Conservation (phyloP, 2,113 vertebrate genomes). For the Cyprinodon brontotheroides region DNA sequence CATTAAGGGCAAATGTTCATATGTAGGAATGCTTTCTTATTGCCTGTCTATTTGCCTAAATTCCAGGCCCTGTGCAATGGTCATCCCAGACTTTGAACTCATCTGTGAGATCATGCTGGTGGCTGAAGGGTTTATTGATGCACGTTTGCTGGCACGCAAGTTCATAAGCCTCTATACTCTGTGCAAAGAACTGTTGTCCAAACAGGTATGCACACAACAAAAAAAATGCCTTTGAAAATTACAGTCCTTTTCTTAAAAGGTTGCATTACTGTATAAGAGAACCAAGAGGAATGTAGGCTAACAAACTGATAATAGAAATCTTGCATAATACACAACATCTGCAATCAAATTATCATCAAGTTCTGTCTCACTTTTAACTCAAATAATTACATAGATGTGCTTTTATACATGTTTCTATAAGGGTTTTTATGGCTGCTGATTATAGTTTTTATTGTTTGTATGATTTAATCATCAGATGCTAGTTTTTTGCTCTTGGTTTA, state of each 20-base stretch:
- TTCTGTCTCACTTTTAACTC: neutral
- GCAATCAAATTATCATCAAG: neutral
- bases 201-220: slow-evolving; percentile 71
- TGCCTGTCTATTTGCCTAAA: neutral
- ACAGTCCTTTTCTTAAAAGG: neutral
- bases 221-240: neutral
- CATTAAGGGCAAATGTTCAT: neutral
- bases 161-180: slow-evolving; percentile 83
- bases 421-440: no score
- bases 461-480: no score
- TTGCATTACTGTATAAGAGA: neutral
- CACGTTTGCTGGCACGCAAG: slow-evolving; percentile 79
- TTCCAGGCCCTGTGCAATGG: slow-evolving; percentile 76
- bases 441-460: no score
- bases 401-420: neutral
- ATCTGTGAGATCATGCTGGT: slow-evolving; percentile 85
- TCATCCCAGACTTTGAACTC: slow-evolving; percentile 83
- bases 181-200: slow-evolving; percentile 82
- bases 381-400: no score
- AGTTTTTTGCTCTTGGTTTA: neutral
- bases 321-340: neutral
- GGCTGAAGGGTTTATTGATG: slow-evolving; percentile 81
- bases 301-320: no score
- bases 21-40: neutral
- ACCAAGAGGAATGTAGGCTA: no score